phyloP scores from a whole-genome alignment of 2,797 vertebrate species.

The Scolopax bukidnonensis region DNA sequence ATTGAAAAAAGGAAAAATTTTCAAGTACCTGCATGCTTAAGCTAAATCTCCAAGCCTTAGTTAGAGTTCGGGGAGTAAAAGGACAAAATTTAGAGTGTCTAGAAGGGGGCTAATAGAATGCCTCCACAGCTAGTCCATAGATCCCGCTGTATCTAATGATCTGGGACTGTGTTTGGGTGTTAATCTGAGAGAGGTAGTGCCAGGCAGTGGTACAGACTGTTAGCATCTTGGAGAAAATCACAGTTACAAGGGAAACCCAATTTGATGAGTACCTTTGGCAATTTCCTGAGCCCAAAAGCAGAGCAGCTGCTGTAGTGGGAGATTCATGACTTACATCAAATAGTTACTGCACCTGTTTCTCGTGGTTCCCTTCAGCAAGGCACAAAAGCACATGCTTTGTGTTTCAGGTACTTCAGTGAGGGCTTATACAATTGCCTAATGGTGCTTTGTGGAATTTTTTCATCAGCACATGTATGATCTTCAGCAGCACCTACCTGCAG shows the following conservation, averaged over 20 bases:
- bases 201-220: background rate
- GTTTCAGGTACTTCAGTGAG: background rate
- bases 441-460: background rate
- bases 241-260: background rate
- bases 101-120: background rate
- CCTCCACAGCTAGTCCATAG: background rate
- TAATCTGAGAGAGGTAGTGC: background rate
- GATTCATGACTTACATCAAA: background rate
- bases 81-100: background rate
- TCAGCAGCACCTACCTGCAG: background rate
- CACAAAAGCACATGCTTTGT: fast-evolving
- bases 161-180: background rate
- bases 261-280: background rate
- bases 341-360: background rate
- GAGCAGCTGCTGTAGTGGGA: background rate
- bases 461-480: background rate
- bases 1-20: background rate
- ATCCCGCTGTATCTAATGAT: background rate
- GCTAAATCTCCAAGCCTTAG: background rate
- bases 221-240: background rate
- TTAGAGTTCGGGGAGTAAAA: background rate
- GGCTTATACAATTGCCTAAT: background rate
- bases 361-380: background rate
- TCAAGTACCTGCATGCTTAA: background rate
- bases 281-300: background rate